Evolutionary conservation across 1,140 invertebrate species (phyloP), one percentile per base, ranked within the genome.

Genomic region (Pogonus chalceus): DNA sequence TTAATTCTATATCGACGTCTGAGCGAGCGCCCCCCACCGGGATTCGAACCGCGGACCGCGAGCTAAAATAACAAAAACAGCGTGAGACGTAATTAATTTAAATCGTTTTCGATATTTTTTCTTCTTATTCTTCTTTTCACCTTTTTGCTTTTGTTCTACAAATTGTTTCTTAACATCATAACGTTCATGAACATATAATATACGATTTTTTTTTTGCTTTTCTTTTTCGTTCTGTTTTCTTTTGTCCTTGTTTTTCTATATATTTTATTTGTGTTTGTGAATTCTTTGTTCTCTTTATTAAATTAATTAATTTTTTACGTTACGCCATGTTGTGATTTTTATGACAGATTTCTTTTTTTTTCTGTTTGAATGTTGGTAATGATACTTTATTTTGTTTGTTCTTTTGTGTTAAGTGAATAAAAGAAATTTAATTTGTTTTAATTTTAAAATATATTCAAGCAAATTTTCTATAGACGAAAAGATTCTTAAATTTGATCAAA

Each of bases 31-130:
- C 55, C 46, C 62, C 62, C 51, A 56, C 49, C 23, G 62, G 23
- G 56, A 49, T 49, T 35, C 43, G 39, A 60, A 58, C 60, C 55
- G 53, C 58, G 57, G 48, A 57, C 60, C 57, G 47, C 56, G 54
- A 59, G 54, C 56, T 62, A 62, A 62, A 62, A 64, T 64, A 62
- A 64, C 58, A 59, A 57, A 61, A 64, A 60, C 62, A 64, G 62
- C 62, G 57, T 60, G 60, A 60, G 47, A 51, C 57, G 57, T 62
- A 62, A 62, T 62, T 64, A 64, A 62, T 64, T 62, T 61, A 52
- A 62, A 62, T 62, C 59, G 59, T 53, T 57, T 49, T 49, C 20
- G 23, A 49, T 49, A 46, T 20, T 49, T 49, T 49, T 23, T 14
- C 9, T 9, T 43, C 9, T 18, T 49, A 4, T 23, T 49, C 23